Evolutionary conservation across 2,797 vertebrate species (phyloP).

Genomic region (Channallabes apus): DNA sequence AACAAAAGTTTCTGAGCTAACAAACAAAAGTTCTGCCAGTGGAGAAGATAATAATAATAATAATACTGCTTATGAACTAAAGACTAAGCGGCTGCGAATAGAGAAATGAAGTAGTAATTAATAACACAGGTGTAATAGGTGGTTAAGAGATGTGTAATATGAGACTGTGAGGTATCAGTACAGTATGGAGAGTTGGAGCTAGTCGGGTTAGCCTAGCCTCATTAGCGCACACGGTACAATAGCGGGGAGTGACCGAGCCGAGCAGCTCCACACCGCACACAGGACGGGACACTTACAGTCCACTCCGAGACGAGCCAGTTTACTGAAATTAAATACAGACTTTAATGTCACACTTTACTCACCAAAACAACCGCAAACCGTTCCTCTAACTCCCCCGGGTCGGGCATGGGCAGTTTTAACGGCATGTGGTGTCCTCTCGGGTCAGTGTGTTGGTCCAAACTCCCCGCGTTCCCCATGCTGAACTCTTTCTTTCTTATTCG

Average conservation of each 20-base stretch:
- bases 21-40: neutral
- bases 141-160: neutral
- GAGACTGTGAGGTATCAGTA: neutral
- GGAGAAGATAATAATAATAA: neutral
- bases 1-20: neutral
- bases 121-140: neutral
- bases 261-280: neutral
- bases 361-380: slow-evolving; percentile 94
- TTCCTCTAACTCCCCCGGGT: slow-evolving; percentile 92
- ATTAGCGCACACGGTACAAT: slow-evolving; percentile 18
- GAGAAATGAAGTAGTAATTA: no score
- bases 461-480: slow-evolving; percentile 93
- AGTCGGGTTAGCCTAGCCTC: slow-evolving; percentile 25
- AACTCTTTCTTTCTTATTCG: slow-evolving; percentile 23
- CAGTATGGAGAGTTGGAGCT: neutral
- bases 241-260: slow-evolving; percentile 15
- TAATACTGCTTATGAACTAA: neutral
- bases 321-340: no score
- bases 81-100: neutral
- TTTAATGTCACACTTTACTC: slow-evolving; percentile 57
- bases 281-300: neutral
- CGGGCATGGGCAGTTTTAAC: slow-evolving; percentile 94
- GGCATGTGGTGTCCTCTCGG: slow-evolving; percentile 88
- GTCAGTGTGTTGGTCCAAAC: slow-evolving; percentile 91
- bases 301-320: neutral